Conservation (phyloP, 2,113 vertebrate genomes). For the Acrocephalus kingi region DNA sequence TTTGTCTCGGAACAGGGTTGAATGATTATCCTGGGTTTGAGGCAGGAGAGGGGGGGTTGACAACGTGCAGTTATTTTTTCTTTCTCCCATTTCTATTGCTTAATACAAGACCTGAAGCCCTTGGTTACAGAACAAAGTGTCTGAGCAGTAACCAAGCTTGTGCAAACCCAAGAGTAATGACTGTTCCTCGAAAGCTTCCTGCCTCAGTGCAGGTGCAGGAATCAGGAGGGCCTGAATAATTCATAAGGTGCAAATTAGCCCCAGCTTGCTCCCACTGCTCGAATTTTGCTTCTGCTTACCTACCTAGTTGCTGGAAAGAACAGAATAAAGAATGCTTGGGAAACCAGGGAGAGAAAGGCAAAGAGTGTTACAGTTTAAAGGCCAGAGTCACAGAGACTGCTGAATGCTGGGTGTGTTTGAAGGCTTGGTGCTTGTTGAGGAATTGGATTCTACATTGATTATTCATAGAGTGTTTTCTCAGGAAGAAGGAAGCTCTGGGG, state of each 20-base stretch:
- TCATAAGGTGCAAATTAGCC: constrained; percentile 75
- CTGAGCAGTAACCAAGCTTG: constrained; percentile 62
- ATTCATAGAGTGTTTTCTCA: constrained; percentile 37
- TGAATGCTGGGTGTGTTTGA: constrained; percentile 8
- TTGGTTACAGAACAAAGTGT: constrained; percentile 69
- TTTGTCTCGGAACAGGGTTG: constrained; percentile 3
- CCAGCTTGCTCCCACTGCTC: constrained; percentile 50
- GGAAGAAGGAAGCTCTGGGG: constrained; percentile 10
- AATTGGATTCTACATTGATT: constrained; percentile 13
- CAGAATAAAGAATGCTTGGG: constrained; percentile 30
- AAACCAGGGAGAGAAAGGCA: not conserved
- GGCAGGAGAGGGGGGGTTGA: not conserved
- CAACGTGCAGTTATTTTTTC: not conserved
- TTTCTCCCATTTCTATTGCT: not conserved
- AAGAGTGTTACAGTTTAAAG: constrained; percentile 22
- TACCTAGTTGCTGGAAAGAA: constrained; percentile 55
- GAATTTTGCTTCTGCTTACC: constrained; percentile 68
- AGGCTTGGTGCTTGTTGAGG: not conserved
- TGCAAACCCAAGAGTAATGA: constrained; percentile 68
- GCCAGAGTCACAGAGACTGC: not conserved
- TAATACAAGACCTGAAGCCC: constrained; percentile 52
- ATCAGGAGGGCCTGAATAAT: constrained; percentile 77
- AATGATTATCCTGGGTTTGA: constrained; percentile 7
- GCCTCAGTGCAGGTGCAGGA: constrained; percentile 78
- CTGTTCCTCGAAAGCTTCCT: constrained; percentile 68